These are phyloP conservation scores for Drosophila pruinosa DNA, from an alignment of 1,140 invertebrate genomes.

Conservation along the genomic window DNA sequence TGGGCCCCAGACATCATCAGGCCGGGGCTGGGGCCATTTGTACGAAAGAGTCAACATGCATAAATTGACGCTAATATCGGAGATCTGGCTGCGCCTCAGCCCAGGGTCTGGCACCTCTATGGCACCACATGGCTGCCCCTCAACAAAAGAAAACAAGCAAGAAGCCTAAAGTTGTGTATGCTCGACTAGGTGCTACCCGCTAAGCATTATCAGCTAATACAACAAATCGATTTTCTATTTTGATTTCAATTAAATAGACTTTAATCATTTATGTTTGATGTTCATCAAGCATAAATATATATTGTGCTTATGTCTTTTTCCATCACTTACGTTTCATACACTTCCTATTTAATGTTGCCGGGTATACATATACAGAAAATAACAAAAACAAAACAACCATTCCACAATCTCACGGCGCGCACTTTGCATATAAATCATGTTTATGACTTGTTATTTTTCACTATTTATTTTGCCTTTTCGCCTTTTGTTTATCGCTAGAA, in stretches of 20 bases:
- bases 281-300: too few relatives aligned
- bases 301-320: too few relatives aligned
- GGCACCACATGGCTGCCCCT: slow-evolving; percentile 6
- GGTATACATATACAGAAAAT: background rate
- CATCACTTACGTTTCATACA: too few relatives aligned
- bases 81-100: slow-evolving; percentile 10
- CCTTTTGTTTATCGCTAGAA: slow-evolving; percentile 62
- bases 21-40: slow-evolving; percentile 42
- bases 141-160: too few relatives aligned
- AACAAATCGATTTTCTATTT: too few relatives aligned
- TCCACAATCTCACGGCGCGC: slow-evolving; percentile 50
- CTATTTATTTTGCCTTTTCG: slow-evolving; percentile 69
- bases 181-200: too few relatives aligned
- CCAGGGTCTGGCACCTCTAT: slow-evolving; percentile 56
- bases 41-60: slow-evolving; percentile 65
- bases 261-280: too few relatives aligned
- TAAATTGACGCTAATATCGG: slow-evolving; percentile 74
- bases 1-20: background rate
- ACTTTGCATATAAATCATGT: slow-evolving; percentile 80
- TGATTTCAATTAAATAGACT: too few relatives aligned
- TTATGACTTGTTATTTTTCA: slow-evolving; percentile 80
- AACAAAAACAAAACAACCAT: slow-evolving; percentile 1
- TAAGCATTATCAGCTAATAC: too few relatives aligned
- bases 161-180: too few relatives aligned
- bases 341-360: too few relatives aligned